Conservation (phyloP, 2,797 vertebrate genomes). For the Coluber constrictor region DNA sequence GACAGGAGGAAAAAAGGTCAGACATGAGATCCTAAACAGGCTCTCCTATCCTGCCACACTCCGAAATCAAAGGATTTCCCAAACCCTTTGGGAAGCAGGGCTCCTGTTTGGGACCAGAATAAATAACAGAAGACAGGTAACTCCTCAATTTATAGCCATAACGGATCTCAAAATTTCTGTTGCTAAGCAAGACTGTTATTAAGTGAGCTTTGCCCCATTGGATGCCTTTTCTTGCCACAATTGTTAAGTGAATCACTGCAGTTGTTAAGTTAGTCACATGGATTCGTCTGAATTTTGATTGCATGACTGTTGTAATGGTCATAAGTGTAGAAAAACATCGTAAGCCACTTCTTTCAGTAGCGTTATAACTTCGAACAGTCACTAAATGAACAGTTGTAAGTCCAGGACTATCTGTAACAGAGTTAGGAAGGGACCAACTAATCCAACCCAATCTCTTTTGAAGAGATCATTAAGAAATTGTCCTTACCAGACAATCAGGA, state of each 20-base stretch:
- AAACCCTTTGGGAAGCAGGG: no score
- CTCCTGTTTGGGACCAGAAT: background rate
- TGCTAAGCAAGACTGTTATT: no score
- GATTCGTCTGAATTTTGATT: background rate
- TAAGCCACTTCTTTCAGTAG: background rate
- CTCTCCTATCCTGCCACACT: background rate
- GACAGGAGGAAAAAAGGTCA: background rate
- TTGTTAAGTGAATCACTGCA: background rate
- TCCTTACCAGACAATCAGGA: background rate
- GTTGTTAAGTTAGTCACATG: background rate
- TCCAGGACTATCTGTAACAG: background rate
- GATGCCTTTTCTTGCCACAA: background rate
- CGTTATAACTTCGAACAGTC: background rate
- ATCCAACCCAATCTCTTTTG: background rate
- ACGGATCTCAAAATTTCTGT: no score
- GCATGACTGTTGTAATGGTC: background rate
- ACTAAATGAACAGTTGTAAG: background rate
- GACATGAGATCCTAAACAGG: background rate
- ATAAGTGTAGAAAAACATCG: background rate
- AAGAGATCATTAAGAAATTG: background rate
- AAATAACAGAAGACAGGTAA: no score
- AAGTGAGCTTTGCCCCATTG: background rate
- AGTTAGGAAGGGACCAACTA: background rate
- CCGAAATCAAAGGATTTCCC: background rate
- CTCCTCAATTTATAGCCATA: no score